Conservation (phyloP, 2,888 invertebrate species). For the Rotaria magnacalcarata region DNA sequence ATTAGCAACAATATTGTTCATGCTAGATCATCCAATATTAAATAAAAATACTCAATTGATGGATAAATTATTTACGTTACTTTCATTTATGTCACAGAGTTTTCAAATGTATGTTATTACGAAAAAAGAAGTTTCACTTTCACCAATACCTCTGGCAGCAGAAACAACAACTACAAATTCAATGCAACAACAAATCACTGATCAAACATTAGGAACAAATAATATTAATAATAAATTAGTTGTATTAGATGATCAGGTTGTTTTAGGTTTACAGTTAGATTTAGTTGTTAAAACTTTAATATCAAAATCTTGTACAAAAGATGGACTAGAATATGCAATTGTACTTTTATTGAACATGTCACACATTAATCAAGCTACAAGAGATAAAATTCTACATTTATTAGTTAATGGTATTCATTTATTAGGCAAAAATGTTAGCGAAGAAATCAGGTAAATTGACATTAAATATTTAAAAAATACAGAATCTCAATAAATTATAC, state of each 20-base stretch:
- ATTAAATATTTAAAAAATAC: not conserved
- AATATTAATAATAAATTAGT: conserved; percentile 12
- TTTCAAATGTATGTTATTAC: no score
- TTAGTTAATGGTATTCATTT: conserved; percentile 71
- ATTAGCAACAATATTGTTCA: conserved; percentile 37
- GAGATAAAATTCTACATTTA: conserved; percentile 66
- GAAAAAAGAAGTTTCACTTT: not conserved
- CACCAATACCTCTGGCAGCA: not conserved
- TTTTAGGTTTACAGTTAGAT: conserved; percentile 65
- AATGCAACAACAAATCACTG: no score
- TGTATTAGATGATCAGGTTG: conserved; percentile 50
- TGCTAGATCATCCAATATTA: conserved; percentile 41
- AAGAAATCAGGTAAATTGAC: conserved; percentile 64
- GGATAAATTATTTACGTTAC: conserved; percentile 45
- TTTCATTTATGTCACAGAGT: conserved; percentile 21
- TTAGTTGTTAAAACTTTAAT: conserved; percentile 69
- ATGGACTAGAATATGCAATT: conserved; percentile 77
- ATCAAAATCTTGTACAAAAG: conserved; percentile 77
- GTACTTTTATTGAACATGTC: conserved; percentile 72
- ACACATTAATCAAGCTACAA: conserved; percentile 61
- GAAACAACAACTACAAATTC: no score
- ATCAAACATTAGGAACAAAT: no score
- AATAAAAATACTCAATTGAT: conserved; percentile 40
- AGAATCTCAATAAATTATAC: no score
- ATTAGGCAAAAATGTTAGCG: conserved; percentile 71